Evolutionary conservation across 2,888 invertebrate species (phyloP).

Genomic region (Mechanitis mazaeus): DNA sequence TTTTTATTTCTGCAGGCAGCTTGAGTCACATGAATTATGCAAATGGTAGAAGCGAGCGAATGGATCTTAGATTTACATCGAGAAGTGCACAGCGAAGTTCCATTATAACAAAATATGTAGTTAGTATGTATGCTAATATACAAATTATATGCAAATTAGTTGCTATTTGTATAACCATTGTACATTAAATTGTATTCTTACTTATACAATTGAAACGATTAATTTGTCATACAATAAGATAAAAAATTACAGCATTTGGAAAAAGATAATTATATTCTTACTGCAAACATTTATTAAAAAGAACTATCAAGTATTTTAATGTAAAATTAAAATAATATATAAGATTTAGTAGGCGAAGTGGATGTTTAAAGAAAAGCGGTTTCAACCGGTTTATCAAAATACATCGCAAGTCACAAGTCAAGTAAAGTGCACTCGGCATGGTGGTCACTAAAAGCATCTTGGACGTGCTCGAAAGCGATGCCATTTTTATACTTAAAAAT

Average conservation of each 20-base stretch:
- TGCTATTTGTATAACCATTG: slow-evolving; percentile 30
- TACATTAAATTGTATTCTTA: too few species aligned
- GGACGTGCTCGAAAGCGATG: neutral
- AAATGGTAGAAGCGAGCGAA: slow-evolving; percentile 51
- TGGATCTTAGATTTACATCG: slow-evolving; percentile 54
- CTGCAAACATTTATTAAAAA: too few species aligned
- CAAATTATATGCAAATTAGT: slow-evolving; percentile 2
- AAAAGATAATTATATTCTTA: too few species aligned
- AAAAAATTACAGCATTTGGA: too few species aligned
- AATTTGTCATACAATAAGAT: too few species aligned
- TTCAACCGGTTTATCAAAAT: slow-evolving; percentile 1
- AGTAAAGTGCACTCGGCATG: slow-evolving; percentile 3
- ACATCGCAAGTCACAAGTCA: slow-evolving; percentile 5
- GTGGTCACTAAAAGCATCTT: slow-evolving; percentile 7
- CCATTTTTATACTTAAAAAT: neutral
- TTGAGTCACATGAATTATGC: slow-evolving; percentile 67
- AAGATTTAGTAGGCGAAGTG: too few species aligned
- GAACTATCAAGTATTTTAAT: too few species aligned
- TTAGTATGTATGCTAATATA: slow-evolving; percentile 7
- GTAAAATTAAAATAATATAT: too few species aligned
- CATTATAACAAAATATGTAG: slow-evolving; percentile 31
- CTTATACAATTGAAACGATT: too few species aligned
- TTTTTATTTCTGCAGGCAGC: slow-evolving; percentile 52
- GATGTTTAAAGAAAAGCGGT: neutral
- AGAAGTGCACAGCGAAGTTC: slow-evolving; percentile 40